Evolutionary conservation across 2,113 vertebrate species (phyloP), one percentile per base, ranked within the genome.

Genomic region (Recurvirostra avosetta): DNA sequence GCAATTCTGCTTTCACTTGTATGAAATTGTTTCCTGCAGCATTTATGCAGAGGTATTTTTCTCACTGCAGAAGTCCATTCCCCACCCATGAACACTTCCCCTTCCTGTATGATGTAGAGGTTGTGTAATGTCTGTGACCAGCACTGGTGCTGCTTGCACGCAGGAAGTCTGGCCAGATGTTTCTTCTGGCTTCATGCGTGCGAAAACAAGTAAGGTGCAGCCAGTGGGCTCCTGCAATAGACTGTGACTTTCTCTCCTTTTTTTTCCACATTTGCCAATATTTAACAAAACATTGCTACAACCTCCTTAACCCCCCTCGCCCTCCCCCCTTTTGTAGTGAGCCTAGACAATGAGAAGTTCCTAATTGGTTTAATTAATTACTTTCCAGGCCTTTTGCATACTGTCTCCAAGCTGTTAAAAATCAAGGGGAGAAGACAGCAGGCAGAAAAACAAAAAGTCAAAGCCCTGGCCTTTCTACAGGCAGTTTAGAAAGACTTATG

Each of bases 61-160:
- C 58, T 76, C 7, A 3, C 89, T 94, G 80, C 70, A 73, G 55
- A 58, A 94, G 45, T 76, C n/a, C 5, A 3, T 82, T 82, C 86
- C 77, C 84, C 89, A 94, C 89, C 92, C 86, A 68, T 68, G 58
- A 61, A 75, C 56, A 1, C 73, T 63, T 91, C 94, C 52, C 38
- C 67, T 90, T 96, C 94, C 92, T 94, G 84, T 40, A 16, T 91
- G 70, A 40, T 89, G 85, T 56, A 61, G 86, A 27, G 30, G 56
- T 34, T 90, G 71, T 72, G 66, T 30, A 53, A 90, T 59, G 66
- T 61, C 47, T 49, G 73, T 65, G 80, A 63, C 21, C 78, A 26
- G 79, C 55, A 21, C n/a, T 74, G 49, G 59, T 62, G 41, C 71
- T 85, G 67, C 65, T 55, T 78, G 53, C 62, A 16, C 3, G 25